Conservation (phyloP, 1,140 invertebrate genomes). For the Macrostomum lignano region DNA sequence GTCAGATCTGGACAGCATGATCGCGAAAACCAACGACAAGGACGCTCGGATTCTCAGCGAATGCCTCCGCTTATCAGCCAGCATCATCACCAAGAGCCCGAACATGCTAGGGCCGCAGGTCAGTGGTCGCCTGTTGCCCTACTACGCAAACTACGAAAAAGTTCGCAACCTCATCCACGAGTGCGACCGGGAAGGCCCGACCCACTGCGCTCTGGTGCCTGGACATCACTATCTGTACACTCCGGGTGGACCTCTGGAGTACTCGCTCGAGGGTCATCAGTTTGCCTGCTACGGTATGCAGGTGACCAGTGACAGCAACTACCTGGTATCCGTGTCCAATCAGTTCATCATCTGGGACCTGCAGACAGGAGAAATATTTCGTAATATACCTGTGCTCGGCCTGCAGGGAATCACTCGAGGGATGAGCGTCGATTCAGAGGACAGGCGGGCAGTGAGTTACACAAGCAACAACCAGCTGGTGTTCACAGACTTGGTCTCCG, state of each 20-base stretch:
- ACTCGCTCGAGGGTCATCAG: slow-evolving; percentile 84
- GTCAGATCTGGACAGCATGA: slow-evolving; percentile 58
- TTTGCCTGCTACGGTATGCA: too few relatives aligned
- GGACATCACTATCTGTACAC: slow-evolving; percentile 80
- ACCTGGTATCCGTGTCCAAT: too few relatives aligned
- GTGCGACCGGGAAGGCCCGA: slow-evolving; percentile 56
- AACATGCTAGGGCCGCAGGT: slow-evolving; percentile 83
- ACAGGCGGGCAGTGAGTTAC: too few relatives aligned
- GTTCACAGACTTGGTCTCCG: too few relatives aligned
- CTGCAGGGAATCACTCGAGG: too few relatives aligned
- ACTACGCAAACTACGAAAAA: slow-evolving; percentile 32
- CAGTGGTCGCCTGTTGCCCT: slow-evolving; percentile 56
- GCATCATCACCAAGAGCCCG: slow-evolving; percentile 50
- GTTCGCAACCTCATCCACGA: slow-evolving; percentile 52
- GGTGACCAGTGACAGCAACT: too few relatives aligned
- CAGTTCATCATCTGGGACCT: too few relatives aligned
- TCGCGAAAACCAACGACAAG: too few relatives aligned
- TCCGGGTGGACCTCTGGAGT: slow-evolving; percentile 82
- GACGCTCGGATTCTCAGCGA: slow-evolving; percentile 79
- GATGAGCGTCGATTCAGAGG: too few relatives aligned
- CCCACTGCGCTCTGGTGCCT: slow-evolving; percentile 61
- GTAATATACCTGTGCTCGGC: too few relatives aligned
- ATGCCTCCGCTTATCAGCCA: slow-evolving; percentile 42
- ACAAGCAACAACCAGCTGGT: too few relatives aligned
- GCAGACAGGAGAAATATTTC: too few relatives aligned